These are phyloP conservation scores for Mustela nigripes DNA, from an alignment of 2,113 vertebrate genomes.

Conservation along the genomic window DNA sequence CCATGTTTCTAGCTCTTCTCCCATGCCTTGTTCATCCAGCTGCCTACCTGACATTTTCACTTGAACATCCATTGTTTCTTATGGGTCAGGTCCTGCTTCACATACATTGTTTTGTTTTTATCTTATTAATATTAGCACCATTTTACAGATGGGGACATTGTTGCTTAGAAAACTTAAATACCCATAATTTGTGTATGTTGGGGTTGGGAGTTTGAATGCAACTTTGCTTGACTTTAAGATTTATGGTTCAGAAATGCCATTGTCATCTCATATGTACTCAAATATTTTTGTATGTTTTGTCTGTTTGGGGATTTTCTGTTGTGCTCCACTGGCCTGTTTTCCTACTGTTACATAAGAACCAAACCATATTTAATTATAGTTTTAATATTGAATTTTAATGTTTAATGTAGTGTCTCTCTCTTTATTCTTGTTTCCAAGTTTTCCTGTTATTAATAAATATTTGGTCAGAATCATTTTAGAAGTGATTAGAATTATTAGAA, in stretches of 20 bases:
- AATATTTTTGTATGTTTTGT: conserved; percentile 17
- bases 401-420: neutral
- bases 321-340: neutral
- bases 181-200: neutral
- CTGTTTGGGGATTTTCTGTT: conserved; percentile 5
- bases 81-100: neutral
- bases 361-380: neutral
- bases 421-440: neutral
- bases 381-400: conserved; percentile 3
- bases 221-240: neutral
- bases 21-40: too few species aligned
- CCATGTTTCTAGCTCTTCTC: neutral
- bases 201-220: neutral
- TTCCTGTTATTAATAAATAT: neutral
- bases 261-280: neutral
- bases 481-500: conserved; percentile 35
- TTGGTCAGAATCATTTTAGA: conserved; percentile 9
- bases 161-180: neutral
- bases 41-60: neutral
- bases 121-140: neutral
- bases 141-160: neutral
- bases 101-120: neutral
- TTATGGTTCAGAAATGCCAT: conserved; percentile 8
- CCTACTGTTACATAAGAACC: neutral
- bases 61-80: neutral